Percentiles rank a stretch among this genome's conserved stretches.
Evolutionary conservation across 2,113 vertebrate genomes (phyloP).

Genomic region (Semicossyphus pulcher): DNA sequence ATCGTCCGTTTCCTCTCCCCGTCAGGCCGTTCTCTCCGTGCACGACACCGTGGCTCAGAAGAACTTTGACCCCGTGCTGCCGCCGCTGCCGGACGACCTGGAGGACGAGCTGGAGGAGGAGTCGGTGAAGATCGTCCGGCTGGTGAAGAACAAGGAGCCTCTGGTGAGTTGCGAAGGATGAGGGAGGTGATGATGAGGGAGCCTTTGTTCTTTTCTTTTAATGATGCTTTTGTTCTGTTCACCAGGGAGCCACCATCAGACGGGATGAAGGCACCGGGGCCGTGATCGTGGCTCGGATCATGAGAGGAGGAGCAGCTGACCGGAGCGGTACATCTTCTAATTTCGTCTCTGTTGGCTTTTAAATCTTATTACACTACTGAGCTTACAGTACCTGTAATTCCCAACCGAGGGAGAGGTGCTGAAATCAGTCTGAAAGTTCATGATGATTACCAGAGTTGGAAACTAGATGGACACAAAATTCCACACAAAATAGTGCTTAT

Average conservation of each 20-base stretch:
- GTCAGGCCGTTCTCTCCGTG: slow-evolving; percentile 92
- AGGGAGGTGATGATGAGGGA: not conserved
- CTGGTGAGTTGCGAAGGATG: slow-evolving; percentile 82
- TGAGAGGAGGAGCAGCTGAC: slow-evolving; percentile 95
- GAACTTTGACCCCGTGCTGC: slow-evolving; percentile 95
- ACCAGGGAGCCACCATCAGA: slow-evolving; percentile 95
- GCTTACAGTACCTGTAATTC: not conserved
- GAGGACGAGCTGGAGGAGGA: slow-evolving; percentile 96
- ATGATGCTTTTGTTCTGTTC: not conserved
- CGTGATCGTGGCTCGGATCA: slow-evolving; percentile 93
- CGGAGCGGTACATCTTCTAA: slow-evolving; percentile 84
- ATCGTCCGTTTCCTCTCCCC: no score
- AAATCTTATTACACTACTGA: no score
- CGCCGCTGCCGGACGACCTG: slow-evolving; percentile 91
- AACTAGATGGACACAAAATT: no score
- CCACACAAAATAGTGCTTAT: no score
- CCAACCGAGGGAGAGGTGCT: no score
- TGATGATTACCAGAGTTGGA: not conserved
- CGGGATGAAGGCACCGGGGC: slow-evolving; percentile 90
- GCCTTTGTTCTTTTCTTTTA: slow-evolving; percentile 1
- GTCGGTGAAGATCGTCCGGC: slow-evolving; percentile 95
- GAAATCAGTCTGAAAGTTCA: no score
- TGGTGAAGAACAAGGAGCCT: slow-evolving; percentile 98
- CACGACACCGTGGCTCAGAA: slow-evolving; percentile 97
- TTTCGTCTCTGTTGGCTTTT: not conserved